A percentile compares a stretch with the other conserved stretches of the same genome.
These are phyloP conservation scores for Melanostoma mellinum DNA, from an alignment of 2,888 invertebrate species.

Conservation along the genomic window DNA sequence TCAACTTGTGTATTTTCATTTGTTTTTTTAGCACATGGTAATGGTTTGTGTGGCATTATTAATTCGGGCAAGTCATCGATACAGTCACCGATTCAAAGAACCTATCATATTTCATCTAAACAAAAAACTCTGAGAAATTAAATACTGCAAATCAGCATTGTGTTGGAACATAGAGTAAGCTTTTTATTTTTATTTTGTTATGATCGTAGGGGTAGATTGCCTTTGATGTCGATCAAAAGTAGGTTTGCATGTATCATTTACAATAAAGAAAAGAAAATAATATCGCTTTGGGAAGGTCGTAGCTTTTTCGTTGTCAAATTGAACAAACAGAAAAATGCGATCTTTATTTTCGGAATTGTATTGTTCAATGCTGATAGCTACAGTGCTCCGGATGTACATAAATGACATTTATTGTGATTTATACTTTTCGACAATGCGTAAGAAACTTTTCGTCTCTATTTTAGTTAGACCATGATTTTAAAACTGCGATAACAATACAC, in stretches of 20 bases:
- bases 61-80: background rate
- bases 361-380: too few species aligned
- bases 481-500: too few species aligned
- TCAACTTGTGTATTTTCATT: too few species aligned
- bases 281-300: background rate
- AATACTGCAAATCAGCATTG: background rate
- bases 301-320: background rate
- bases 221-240: constrained; percentile 6
- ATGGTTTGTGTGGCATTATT: background rate
- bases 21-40: too few species aligned
- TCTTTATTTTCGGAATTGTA: too few species aligned
- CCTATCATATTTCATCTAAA: constrained; percentile 11
- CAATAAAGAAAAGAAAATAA: constrained; percentile 3
- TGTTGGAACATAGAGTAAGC: too few species aligned
- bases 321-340: too few species aligned
- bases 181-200: background rate
- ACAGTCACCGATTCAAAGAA: background rate
- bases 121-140: background rate
- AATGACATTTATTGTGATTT: too few species aligned
- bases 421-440: too few species aligned
- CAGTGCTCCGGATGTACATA: too few species aligned
- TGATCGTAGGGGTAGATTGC: background rate
- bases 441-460: too few species aligned
- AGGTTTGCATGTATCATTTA: background rate
- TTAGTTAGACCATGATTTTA: too few species aligned